Conservation (phyloP, 2,113 vertebrate genomes). For the Plotosus lineatus region DNA sequence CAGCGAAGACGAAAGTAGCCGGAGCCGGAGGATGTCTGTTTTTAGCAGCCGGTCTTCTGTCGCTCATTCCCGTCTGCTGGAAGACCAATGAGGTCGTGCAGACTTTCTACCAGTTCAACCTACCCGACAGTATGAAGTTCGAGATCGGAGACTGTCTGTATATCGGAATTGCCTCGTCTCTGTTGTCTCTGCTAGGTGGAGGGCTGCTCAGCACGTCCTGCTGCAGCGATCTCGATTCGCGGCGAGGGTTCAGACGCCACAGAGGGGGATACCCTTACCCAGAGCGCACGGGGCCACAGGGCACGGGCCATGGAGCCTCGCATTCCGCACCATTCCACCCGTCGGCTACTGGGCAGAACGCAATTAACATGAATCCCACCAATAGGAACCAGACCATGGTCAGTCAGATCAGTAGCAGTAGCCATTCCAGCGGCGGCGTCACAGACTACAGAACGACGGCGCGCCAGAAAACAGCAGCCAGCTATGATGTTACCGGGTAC, state of each 20-base stretch:
- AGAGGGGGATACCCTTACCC: conserved; percentile 68
- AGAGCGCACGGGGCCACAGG: conserved; percentile 33
- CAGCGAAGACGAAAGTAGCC: conserved; percentile 79
- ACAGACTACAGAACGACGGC: conserved; percentile 58
- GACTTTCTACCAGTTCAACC: conserved; percentile 82
- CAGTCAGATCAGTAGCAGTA: conserved; percentile 57
- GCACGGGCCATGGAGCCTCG: not conserved
- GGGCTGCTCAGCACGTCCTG: conserved; percentile 85
- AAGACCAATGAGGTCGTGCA: conserved; percentile 88
- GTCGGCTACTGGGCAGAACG: conserved; percentile 56
- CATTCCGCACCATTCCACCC: conserved; percentile 62
- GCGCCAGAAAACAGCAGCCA: conserved; percentile 52
- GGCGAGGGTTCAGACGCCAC: conserved; percentile 51
- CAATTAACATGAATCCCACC: conserved; percentile 24
- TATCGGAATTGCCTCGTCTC: conserved; percentile 82
- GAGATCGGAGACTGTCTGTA: conserved; percentile 92
- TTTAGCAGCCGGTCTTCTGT: conserved; percentile 80
- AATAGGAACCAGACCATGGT: conserved; percentile 56
- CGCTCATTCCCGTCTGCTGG: conserved; percentile 88
- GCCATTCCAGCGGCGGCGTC: conserved; percentile 33
- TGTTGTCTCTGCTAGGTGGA: conserved; percentile 83
- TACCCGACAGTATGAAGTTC: conserved; percentile 84
- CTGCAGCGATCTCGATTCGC: conserved; percentile 55
- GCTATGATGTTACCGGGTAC: conserved; percentile 76
- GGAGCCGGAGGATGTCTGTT: conserved; percentile 77